Evolutionary conservation across 2,888 invertebrate genomes (phyloP).

Genomic region (Deroplatys truncata): DNA sequence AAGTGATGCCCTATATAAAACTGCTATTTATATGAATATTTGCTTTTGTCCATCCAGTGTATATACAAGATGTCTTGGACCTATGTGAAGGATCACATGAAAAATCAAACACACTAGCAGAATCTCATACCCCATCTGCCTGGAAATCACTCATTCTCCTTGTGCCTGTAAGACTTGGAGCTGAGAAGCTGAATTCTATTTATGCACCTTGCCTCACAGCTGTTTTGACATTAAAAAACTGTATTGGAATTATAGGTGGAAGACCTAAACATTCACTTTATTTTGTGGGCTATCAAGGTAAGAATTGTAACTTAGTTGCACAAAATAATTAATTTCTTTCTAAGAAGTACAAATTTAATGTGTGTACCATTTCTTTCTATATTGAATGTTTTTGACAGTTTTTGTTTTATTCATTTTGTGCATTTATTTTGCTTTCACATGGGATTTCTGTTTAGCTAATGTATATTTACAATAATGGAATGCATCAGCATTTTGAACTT

Average conservation of each 20-base stretch:
- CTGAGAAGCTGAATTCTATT: slow-evolving; percentile 77
- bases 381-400: not conserved
- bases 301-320: not conserved
- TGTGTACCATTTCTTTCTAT: not conserved
- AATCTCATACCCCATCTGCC: slow-evolving; percentile 32
- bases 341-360: not conserved
- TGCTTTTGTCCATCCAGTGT: slow-evolving; percentile 49
- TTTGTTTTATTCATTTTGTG: not conserved
- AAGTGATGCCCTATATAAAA: too few relatives aligned
- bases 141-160: slow-evolving; percentile 80
- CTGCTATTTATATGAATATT: not conserved
- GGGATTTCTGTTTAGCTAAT: too few relatives aligned
- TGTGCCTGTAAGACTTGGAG: slow-evolving; percentile 82
- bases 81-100: slow-evolving; percentile 51
- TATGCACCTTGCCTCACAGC: slow-evolving; percentile 80
- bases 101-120: not conserved
- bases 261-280: slow-evolving; percentile 89
- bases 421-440: not conserved
- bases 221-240: slow-evolving; percentile 73
- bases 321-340: not conserved
- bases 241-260: slow-evolving; percentile 90
- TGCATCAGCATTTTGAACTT: too few relatives aligned
- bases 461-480: too few relatives aligned
- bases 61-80: slow-evolving; percentile 70
- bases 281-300: slow-evolving; percentile 86